Base-by-base conservation (phyloP, 2,888 invertebrate genomes). In the Resseliella maxima region DNA sequence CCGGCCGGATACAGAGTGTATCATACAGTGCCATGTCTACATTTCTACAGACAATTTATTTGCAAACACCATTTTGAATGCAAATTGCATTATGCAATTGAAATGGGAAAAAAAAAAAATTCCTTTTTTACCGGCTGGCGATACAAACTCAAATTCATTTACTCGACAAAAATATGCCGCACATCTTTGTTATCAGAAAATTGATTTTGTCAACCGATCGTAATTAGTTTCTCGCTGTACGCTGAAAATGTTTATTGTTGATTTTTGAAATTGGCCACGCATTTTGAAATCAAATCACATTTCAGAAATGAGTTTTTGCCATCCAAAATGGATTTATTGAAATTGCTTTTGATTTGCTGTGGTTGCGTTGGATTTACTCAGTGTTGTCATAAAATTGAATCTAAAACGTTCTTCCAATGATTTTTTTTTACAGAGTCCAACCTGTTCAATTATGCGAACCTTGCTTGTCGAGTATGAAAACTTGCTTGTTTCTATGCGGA, bases 111-210 rank as follows among this genome's bases (percentile, higher is more conserved):
- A n/a, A n/a, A n/a, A n/a, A n/a, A n/a, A n/a, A n/a, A n/a, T n/a
- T n/a, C n/a, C 50, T 21, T 24, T 59, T 24, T 59, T 2, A 3
- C 24, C 59, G 59, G 27, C 59, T 59, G 59, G 59, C 12, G 27
- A 59, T 0, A 6, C 3, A 27, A 12, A 59, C 59, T 59, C 24
- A n/a, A 8, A 8, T 24, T 59, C 3, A 3, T 18, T 50, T 21
- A 5, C 27, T 59, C 12, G 5, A 41, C 12, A 41, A 41, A 8
- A 41, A 12, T 41, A 24, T 1, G 3, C 21, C 10, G 27, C 1
- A 72, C 72, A 27, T 15, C 3, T 72, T 72, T 31, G 72, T 72
- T 72, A 10, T 72, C 72, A 72, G 72, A 31, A 72, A 31, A 72
- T 31, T 72, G 72, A 31, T 24, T 59, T 59, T 24, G 27, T 59